Base-by-base conservation (phyloP, 2,888 invertebrate species). In the Sminthurinus aureus region DNA sequence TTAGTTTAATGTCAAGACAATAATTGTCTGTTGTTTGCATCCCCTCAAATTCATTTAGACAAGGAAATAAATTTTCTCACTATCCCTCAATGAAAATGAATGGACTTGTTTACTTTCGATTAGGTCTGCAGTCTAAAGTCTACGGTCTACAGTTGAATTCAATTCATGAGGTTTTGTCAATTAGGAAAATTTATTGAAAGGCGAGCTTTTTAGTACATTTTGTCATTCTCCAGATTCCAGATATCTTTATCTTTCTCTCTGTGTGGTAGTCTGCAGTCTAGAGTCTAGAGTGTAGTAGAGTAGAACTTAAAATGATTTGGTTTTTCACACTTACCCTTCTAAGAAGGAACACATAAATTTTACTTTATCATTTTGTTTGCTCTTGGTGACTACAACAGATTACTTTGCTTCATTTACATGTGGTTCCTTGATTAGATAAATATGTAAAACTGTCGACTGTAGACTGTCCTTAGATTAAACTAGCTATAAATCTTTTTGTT, bases 41-140 rank as follows among this genome's bases (percentile, higher is more conserved):
- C 38, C 38, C 6, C 38, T 58, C 58, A 58, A 58, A 58, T 13
- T 58, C 58, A 58, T 58, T 58, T 58, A 58, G 18, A 58, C 15
- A 58, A 58, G 58, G 58, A 58, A 58, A 58, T 58, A 58, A 58
- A 58, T 58, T 58, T 58, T 58, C 18, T 58, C 15, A 38, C 18
- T 58, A 15, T 58, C 18, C 18, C 2, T 58, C 15, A 18, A 58
- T 58, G 2, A 58, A 58, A 58, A 58, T 58, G 13, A 71, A 71
- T 71, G 71, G 71, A 26, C 71, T 71, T 71, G 71, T 71, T 71
- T 71, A 24, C 71, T 24, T 24, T 13, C 2, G 71, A 71, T 71
- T 24, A 71, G 26, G 24, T 24, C 24, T 15, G 1, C 22, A 67
- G n/a, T n/a, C n/a, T n/a, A n/a, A n/a, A n/a, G n/a, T n/a, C n/a